A percentile compares a stretch with the other conserved stretches of the same genome.
These are phyloP conservation scores for Sorex maritimensis DNA, from an alignment of 2,797 vertebrate genomes.

Conservation along the genomic window DNA sequence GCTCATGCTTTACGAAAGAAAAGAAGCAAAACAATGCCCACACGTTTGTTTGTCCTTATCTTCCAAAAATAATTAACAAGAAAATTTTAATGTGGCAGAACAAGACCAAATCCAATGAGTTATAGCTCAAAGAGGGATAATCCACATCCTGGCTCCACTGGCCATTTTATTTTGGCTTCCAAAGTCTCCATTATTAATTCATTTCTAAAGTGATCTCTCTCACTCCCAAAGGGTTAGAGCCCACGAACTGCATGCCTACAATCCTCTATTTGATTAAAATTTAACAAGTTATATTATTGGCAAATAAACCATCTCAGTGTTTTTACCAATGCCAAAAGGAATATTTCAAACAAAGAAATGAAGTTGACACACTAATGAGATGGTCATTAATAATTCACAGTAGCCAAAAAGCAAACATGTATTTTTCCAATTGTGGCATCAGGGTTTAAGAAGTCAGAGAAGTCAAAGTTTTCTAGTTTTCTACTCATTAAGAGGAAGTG, in stretches of 20 bases:
- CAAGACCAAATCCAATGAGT: conserved; percentile 64
- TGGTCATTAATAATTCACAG: conserved; percentile 81
- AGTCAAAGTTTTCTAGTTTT: conserved; percentile 59
- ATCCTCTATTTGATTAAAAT: conserved; percentile 88
- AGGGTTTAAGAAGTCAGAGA: neutral
- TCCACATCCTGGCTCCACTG: conserved; percentile 59
- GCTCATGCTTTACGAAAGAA: neutral
- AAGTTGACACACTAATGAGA: conserved; percentile 49
- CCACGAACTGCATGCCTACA: conserved; percentile 83
- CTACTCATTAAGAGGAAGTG: conserved; percentile 43
- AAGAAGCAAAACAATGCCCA: conserved; percentile 29
- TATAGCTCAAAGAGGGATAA: conserved; percentile 75
- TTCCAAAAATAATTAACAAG: conserved; percentile 76
- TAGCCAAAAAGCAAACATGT: conserved; percentile 43
- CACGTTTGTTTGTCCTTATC: conserved; percentile 59
- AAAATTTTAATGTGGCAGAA: conserved; percentile 51
- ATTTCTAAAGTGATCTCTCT: conserved; percentile 87
- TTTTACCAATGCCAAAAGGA: conserved; percentile 68
- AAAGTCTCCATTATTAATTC: conserved; percentile 86
- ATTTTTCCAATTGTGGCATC: conserved; percentile 50
- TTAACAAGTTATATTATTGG: conserved; percentile 89
- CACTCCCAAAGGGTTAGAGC: conserved; percentile 82
- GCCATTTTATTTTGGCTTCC: conserved; percentile 82
- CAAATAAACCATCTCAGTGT: conserved; percentile 83
- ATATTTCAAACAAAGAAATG: conserved; percentile 78